Conservation (phyloP, 2,797 vertebrate genomes). For the Erethizon dorsatum region DNA sequence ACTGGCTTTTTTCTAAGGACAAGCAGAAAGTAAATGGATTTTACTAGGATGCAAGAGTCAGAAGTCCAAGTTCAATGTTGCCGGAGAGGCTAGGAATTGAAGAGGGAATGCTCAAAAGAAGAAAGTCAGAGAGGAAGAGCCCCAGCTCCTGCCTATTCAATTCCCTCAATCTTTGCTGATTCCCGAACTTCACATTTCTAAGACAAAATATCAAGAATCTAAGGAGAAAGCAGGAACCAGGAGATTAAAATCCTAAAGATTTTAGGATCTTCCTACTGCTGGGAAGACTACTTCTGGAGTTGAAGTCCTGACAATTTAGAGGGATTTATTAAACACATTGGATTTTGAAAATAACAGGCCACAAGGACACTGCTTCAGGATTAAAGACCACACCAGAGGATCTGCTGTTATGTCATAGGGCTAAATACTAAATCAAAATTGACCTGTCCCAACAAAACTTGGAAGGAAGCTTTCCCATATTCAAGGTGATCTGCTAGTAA, state of each 20-base stretch:
- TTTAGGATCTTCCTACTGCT: not conserved
- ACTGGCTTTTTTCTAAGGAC: not conserved
- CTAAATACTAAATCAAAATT: not conserved
- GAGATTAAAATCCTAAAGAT: not conserved
- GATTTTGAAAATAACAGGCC: slow-evolving; percentile 13
- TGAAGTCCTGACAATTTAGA: not conserved
- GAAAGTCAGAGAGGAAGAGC: not conserved
- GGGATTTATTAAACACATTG: not conserved
- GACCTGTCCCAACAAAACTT: not conserved
- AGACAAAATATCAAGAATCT: not conserved
- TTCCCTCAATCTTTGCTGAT: not conserved
- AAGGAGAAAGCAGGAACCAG: not conserved
- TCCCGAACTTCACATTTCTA: not conserved
- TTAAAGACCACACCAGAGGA: not conserved
- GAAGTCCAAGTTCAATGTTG: not conserved
- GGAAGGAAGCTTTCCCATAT: not conserved
- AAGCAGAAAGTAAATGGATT: not conserved
- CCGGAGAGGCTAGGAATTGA: not conserved
- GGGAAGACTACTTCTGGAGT: not conserved
- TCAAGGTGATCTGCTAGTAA: not conserved
- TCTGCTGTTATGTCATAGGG: not conserved
- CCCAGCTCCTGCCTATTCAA: too few relatives aligned
- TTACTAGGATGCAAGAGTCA: not conserved
- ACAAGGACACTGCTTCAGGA: not conserved
- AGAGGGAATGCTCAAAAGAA: not conserved